Evolutionary conservation across 1,140 invertebrate species (phyloP), one percentile per base, ranked within the genome.

Genomic region (Grapholita molesta): DNA sequence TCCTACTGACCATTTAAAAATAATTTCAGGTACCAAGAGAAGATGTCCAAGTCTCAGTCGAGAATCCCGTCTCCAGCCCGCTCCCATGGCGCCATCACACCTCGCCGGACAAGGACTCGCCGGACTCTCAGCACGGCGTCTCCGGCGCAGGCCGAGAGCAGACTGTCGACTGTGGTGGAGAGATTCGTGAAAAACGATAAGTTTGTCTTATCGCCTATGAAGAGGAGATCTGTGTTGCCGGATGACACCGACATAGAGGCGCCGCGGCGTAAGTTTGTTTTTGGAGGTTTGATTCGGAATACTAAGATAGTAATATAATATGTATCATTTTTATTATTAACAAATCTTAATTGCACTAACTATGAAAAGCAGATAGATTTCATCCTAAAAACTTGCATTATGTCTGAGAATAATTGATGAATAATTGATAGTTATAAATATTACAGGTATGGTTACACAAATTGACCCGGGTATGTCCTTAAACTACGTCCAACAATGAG

Each of bases 231-330:
- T 25, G 70, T 88, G 1, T 65, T 90, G 12, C 77, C 75, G 53
- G 85, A 90, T 68, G 74, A 80, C 32, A 88, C 83, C 25, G 76
- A 86, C 33, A 86, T 88, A 68, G 77, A 88, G 8, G 76, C 75
- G 53, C 88, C 88, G 11, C 71, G 65, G 67, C 76, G 88, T 90
- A 73, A 88, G 86, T 83, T 42, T 15, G 23, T 28, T 9, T 12
- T n/a, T n/a, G n/a, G n/a, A n/a, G n/a, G n/a, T n/a, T n/a, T n/a
- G n/a, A n/a, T n/a, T n/a, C n/a, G n/a, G n/a, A n/a, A n/a, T n/a
- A n/a, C n/a, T n/a, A n/a, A n/a, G n/a, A n/a, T n/a, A n/a, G n/a
- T n/a, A n/a, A n/a, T n/a, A n/a, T n/a, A n/a, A n/a, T n/a, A n/a
- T n/a, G n/a, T n/a, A n/a, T n/a, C n/a, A n/a, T n/a, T n/a, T n/a